phyloP scores from a whole-genome alignment of 2,888 invertebrate genomes.

The Osmoderma eremita region DNA sequence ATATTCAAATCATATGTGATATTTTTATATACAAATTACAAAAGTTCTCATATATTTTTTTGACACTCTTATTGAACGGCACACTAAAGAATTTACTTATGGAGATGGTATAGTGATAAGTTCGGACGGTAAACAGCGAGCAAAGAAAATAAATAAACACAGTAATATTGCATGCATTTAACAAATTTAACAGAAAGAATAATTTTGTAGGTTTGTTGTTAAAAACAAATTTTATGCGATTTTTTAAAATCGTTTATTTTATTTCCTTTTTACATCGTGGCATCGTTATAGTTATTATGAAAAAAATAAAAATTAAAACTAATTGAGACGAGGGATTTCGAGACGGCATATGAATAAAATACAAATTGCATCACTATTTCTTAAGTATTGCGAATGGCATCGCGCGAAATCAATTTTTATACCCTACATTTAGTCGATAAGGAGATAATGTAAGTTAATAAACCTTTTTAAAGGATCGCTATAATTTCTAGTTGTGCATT shows the following conservation, averaged over 20 bases:
- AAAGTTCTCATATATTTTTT: slow-evolving; percentile 35
- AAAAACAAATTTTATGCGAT: slow-evolving; percentile 46
- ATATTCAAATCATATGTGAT: slow-evolving; percentile 34
- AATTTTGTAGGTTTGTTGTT: slow-evolving; percentile 52
- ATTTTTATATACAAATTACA: slow-evolving; percentile 40
- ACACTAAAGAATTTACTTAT: neutral
- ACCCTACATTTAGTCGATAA: slow-evolving; percentile 14
- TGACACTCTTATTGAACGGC: slow-evolving; percentile 32
- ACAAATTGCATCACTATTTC: slow-evolving; percentile 13
- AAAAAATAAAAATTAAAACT: neutral
- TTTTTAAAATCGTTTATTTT: slow-evolving; percentile 46
- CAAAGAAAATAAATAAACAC: slow-evolving; percentile 44
- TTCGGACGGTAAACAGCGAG: slow-evolving; percentile 15
- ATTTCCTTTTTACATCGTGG: slow-evolving; percentile 14
- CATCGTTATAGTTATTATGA: neutral
- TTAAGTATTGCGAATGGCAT: slow-evolving; percentile 13
- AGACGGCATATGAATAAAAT: neutral
- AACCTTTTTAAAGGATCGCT: slow-evolving; percentile 50
- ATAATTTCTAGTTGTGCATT: slow-evolving; percentile 44
- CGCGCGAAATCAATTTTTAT: slow-evolving; percentile 17
- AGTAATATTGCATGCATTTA: slow-evolving; percentile 55
- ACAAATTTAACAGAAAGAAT: slow-evolving; percentile 57
- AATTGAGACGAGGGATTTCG: neutral
- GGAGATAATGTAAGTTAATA: slow-evolving; percentile 39
- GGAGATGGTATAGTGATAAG: slow-evolving; percentile 11